Evolutionary conservation across 2,888 invertebrate species (phyloP).

Genomic region (Tetranychus truncatus): DNA sequence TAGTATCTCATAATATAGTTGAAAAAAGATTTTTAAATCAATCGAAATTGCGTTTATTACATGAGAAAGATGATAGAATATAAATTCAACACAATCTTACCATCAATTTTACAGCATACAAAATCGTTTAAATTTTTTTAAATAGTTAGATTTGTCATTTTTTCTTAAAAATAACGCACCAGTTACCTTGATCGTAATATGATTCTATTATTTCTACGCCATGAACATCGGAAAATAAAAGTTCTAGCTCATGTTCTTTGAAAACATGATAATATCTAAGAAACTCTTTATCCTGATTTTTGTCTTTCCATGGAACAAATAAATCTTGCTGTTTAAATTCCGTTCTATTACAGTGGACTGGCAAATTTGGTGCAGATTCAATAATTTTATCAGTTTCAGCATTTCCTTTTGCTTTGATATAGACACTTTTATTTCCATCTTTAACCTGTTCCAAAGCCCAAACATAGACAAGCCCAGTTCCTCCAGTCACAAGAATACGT

Average conservation of each 20-base stretch:
- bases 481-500: constrained; percentile 49
- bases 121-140: too few relatives aligned
- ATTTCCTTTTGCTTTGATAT: constrained; percentile 14
- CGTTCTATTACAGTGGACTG: constrained; percentile 74
- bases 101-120: too few relatives aligned
- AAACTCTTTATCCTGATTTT: constrained; percentile 36
- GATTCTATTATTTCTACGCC: constrained; percentile 42
- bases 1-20: too few relatives aligned
- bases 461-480: constrained; percentile 69
- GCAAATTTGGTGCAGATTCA: constrained; percentile 31
- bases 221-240: constrained; percentile 38
- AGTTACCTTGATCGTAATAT: constrained; percentile 92
- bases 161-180: constrained; percentile 62
- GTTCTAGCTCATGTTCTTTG: constrained; percentile 56
- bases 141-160: constrained; percentile 29
- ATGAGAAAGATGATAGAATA: too few relatives aligned
- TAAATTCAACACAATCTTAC: too few relatives aligned
- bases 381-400: not conserved
- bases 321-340: constrained; percentile 74
- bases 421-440: constrained; percentile 32
- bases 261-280: constrained; percentile 87
- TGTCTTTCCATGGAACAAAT: constrained; percentile 80
- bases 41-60: too few relatives aligned
- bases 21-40: too few relatives aligned
- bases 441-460: constrained; percentile 64